These are phyloP conservation scores for Cryptocheilus praepositus DNA, from an alignment of 2,888 invertebrate species.

Conservation along the genomic window DNA sequence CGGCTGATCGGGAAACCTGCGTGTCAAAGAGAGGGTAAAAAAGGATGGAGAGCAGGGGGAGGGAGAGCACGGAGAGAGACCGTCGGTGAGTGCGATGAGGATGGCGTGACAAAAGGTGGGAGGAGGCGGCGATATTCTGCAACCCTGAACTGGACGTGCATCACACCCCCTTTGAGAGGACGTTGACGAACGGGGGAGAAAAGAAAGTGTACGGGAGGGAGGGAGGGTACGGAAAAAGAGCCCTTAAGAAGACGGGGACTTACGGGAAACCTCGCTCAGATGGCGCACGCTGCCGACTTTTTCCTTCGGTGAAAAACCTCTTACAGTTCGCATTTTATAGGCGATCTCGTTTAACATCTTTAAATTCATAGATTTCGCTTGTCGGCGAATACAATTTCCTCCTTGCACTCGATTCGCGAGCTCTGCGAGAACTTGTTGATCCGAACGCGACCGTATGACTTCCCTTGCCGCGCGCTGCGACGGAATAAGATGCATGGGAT, in stretches of 20 bases:
- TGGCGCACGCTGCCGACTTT: slow-evolving; percentile 6
- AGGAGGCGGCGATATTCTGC: slow-evolving; percentile 9
- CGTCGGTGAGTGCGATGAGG: neutral
- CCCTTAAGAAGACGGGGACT: slow-evolving; percentile 14
- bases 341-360: slow-evolving; percentile 1
- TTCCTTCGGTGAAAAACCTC: slow-evolving; percentile 3
- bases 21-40: slow-evolving; percentile 18
- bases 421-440: too few relatives aligned
- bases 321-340: neutral
- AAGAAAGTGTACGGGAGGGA: slow-evolving; percentile 10
- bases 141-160: slow-evolving; percentile 18
- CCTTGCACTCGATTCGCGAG: too few relatives aligned
- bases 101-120: neutral
- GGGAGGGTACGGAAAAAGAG: slow-evolving; percentile 13
- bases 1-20: slow-evolving; percentile 46
- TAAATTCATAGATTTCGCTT: too few relatives aligned
- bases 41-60: neutral
- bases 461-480: too few relatives aligned
- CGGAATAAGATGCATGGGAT: too few relatives aligned
- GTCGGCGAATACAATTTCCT: slow-evolving; percentile 23
- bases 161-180: slow-evolving; percentile 6
- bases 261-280: slow-evolving; percentile 24
- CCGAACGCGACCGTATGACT: too few relatives aligned
- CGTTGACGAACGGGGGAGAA: slow-evolving; percentile 15
- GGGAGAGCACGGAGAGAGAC: neutral